These are phyloP conservation scores for Drosophila ercepeae DNA, from an alignment of 1,140 invertebrate species.

Conservation along the genomic window DNA sequence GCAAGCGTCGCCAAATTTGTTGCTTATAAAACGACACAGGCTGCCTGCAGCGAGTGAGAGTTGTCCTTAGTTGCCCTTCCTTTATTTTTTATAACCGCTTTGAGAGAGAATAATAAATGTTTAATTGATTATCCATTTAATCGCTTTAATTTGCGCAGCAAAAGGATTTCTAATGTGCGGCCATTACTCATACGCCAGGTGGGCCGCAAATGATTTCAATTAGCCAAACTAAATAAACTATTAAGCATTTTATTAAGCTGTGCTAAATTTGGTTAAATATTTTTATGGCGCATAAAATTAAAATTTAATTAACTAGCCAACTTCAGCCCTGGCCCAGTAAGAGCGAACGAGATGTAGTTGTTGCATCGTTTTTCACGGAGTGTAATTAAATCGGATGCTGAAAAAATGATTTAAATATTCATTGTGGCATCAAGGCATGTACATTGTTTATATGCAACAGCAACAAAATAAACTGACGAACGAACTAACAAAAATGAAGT, in stretches of 20 bases:
- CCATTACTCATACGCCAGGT: slow-evolving; percentile 42
- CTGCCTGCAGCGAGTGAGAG: slow-evolving; percentile 26
- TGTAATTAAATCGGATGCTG: slow-evolving; percentile 63
- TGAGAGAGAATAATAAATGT: slow-evolving; percentile 27
- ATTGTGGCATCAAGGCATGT: slow-evolving; percentile 34
- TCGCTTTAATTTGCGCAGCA: slow-evolving; percentile 24
- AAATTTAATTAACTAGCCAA: slow-evolving; percentile 66
- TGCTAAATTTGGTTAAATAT: slow-evolving; percentile 58
- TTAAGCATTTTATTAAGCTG: slow-evolving; percentile 38
- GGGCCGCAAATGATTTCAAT: slow-evolving; percentile 49
- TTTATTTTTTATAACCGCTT: neutral
- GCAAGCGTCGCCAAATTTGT: slow-evolving; percentile 77
- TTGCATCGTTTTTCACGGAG: slow-evolving; percentile 61
- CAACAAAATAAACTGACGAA: slow-evolving; percentile 60
- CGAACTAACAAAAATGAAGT: slow-evolving; percentile 64
- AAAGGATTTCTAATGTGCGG: slow-evolving; percentile 30
- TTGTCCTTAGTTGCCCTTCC: neutral
- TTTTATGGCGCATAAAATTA: slow-evolving; percentile 58
- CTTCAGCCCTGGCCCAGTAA: neutral
- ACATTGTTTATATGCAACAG: slow-evolving; percentile 4
- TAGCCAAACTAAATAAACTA: slow-evolving; percentile 59
- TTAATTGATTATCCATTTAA: slow-evolving; percentile 42
- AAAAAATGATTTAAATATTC: slow-evolving; percentile 58
- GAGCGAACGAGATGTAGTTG: slow-evolving; percentile 6
- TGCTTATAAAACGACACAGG: slow-evolving; percentile 29